These are phyloP conservation scores for Pelmatolapia mariae DNA, from an alignment of 2,113 vertebrate species.

Conservation along the genomic window DNA sequence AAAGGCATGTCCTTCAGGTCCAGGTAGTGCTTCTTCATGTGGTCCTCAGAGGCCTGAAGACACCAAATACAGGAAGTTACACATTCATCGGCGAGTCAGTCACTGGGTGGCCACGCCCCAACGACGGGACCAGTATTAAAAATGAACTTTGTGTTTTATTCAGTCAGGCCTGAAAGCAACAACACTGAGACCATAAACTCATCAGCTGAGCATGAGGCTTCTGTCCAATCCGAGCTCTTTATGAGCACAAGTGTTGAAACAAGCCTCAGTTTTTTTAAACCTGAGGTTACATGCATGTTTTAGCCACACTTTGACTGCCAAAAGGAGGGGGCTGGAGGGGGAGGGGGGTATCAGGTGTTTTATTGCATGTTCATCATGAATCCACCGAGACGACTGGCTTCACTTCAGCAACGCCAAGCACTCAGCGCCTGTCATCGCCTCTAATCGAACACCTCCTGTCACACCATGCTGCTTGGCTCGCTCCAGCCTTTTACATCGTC, in stretches of 20 bases:
- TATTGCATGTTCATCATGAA: not conserved
- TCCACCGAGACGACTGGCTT: not conserved
- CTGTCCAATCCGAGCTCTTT: not conserved
- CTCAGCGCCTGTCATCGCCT: not conserved
- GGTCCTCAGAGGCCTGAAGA: constrained; percentile 81
- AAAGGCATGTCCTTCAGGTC: constrained; percentile 90
- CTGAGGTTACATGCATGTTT: not conserved
- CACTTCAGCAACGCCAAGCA: not conserved
- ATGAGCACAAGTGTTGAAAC: not conserved
- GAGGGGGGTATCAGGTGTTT: not conserved
- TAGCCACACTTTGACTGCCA: not conserved
- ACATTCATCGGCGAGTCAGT: not conserved
- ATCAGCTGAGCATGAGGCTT: not conserved
- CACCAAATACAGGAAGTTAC: not conserved
- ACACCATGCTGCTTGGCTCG: not conserved
- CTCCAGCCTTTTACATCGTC: not conserved
- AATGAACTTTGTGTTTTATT: not conserved
- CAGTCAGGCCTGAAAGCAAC: not conserved
- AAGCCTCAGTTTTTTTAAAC: not conserved
- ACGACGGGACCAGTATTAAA: not conserved
- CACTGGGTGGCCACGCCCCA: not conserved
- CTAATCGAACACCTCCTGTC: not conserved
- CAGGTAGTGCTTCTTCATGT: constrained; percentile 86
- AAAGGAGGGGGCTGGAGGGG: not conserved
- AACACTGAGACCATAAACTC: not conserved